A percentile compares a stretch with the other conserved stretches of the same genome.
These are phyloP conservation scores for Condylura cristata DNA, from an alignment of 2,113 vertebrate species.

Conservation along the genomic window DNA sequence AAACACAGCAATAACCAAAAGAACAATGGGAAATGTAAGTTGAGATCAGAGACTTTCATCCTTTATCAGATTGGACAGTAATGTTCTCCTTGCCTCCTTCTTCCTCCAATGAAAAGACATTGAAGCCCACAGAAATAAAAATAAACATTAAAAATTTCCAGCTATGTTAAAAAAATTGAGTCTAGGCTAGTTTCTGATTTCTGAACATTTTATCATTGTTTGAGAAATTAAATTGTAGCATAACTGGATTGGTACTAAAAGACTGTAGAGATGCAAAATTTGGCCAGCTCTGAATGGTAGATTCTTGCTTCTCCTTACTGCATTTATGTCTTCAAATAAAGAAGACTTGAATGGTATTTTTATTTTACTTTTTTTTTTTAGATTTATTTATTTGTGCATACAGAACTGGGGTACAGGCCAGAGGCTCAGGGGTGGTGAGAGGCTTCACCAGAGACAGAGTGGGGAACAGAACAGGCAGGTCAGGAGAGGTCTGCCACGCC, in stretches of 20 bases:
- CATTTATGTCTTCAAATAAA: conserved; percentile 29
- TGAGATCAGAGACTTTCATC: background rate
- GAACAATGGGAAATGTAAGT: background rate
- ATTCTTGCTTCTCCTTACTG: background rate
- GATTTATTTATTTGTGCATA: no score
- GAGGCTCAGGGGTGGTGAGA: no score
- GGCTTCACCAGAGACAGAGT: no score
- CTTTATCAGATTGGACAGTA: background rate
- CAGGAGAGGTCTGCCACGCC: no score
- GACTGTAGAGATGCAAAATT: background rate
- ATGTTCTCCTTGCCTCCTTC: background rate
- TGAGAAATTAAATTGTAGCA: background rate
- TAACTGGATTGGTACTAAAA: background rate
- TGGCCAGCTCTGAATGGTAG: background rate
- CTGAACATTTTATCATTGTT: background rate
- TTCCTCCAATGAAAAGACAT: background rate
- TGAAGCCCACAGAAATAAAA: background rate
- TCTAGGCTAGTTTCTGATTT: background rate
- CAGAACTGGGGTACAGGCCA: no score
- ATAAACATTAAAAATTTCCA: background rate
- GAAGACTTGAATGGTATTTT: no score
- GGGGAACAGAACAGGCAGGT: no score
- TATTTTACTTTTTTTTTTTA: no score
- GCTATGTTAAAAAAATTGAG: background rate
- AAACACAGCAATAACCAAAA: background rate